phyloP scores from a whole-genome alignment of 1,140 invertebrate species.

The Melanaphis sacchari region DNA sequence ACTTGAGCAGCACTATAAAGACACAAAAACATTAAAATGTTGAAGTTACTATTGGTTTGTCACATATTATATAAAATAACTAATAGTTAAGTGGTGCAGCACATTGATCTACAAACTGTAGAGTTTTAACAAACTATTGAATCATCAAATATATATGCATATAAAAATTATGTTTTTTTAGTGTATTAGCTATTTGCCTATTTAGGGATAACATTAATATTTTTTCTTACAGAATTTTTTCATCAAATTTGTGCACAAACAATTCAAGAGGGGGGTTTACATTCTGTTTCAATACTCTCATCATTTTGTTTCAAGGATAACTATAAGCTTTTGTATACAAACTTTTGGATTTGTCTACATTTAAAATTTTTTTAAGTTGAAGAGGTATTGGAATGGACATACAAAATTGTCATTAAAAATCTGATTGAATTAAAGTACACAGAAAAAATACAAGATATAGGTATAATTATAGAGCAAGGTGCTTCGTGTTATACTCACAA shows the following conservation, averaged over 20 bases:
- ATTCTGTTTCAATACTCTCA: not conserved
- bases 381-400: not conserved
- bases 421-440: not conserved
- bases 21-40: not conserved
- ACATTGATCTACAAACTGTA: not conserved
- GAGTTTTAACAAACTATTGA: not conserved
- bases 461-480: too few species aligned
- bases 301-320: not conserved
- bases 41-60: not conserved
- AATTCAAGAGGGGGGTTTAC: too few species aligned
- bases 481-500: constrained; percentile 69
- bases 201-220: too few species aligned
- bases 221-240: too few species aligned
- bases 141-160: not conserved
- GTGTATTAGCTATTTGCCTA: too few species aligned
- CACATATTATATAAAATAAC: not conserved
- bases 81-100: not conserved
- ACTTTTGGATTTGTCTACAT: not conserved
- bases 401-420: not conserved
- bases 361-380: not conserved
- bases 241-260: too few species aligned
- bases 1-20: constrained; percentile 81
- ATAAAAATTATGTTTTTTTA: too few species aligned
- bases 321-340: not conserved
- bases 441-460: not conserved